These are phyloP conservation scores for Lagria hirta DNA, from an alignment of 2,888 invertebrate genomes.

Conservation along the genomic window DNA sequence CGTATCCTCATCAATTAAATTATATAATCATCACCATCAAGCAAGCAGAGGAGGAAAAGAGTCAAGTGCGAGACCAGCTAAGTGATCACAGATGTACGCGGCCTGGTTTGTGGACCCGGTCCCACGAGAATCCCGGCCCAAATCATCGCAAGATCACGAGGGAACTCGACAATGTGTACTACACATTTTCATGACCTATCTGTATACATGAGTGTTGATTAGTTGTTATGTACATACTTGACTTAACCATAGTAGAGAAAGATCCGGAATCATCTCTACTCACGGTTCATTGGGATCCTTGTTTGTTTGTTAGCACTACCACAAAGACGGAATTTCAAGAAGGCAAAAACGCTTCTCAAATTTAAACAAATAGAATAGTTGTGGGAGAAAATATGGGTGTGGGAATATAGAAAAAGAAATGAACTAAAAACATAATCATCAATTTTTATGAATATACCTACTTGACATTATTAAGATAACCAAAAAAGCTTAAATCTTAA, in stretches of 20 bases:
- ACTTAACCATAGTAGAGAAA: too few species aligned
- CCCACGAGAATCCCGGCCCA: constrained; percentile 27
- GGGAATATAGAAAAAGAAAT: too few species aligned
- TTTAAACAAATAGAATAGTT: constrained; percentile 13
- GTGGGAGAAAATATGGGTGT: too few species aligned
- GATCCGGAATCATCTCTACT: constrained; percentile 3
- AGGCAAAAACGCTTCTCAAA: constrained; percentile 3
- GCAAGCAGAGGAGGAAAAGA: too few species aligned
- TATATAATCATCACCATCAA: constrained; percentile 16
- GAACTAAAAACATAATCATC: too few species aligned
- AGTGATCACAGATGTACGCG: constrained; percentile 26
- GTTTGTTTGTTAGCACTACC: constrained; percentile 13
- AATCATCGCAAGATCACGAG: constrained; percentile 27
- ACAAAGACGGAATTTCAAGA: constrained; percentile 3
- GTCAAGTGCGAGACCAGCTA: constrained; percentile 23
- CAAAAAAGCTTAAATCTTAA: too few species aligned
- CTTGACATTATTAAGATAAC: too few species aligned
- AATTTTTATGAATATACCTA: too few species aligned
- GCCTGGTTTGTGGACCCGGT: constrained; percentile 16
- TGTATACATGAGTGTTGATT: constrained; percentile 20
- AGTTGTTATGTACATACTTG: too few species aligned
- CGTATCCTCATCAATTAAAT: constrained; percentile 20
- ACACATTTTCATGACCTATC: constrained; percentile 39
- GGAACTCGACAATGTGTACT: constrained; percentile 38
- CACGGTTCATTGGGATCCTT: constrained; percentile 10